Evolutionary conservation across 1,140 invertebrate genomes (phyloP).

Genomic region (Eufriesea mexicana): DNA sequence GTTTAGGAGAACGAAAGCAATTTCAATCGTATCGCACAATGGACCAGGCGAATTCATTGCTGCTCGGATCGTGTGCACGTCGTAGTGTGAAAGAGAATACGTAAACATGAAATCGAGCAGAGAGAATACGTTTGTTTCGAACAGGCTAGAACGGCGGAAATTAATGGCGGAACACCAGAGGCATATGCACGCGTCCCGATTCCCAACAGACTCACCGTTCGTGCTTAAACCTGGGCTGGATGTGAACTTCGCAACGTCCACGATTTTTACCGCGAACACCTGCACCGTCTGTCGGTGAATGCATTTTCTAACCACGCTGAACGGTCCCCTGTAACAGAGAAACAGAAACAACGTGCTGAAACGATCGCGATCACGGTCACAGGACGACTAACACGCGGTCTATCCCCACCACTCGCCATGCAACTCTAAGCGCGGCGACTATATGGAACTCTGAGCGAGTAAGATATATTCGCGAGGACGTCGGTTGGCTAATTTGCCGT

Average conservation of each 20-base stretch:
- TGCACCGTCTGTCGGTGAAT: slow-evolving; percentile 96
- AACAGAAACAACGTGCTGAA: slow-evolving; percentile 7
- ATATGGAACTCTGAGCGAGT: slow-evolving; percentile 6
- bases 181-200: neutral
- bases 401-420: neutral
- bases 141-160: slow-evolving; percentile 25
- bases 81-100: slow-evolving; percentile 25
- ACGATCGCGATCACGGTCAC: slow-evolving; percentile 35
- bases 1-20: slow-evolving; percentile 32
- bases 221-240: slow-evolving; percentile 97
- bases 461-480: slow-evolving; percentile 32
- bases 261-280: slow-evolving; percentile 99
- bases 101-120: slow-evolving; percentile 7
- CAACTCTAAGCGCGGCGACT: slow-evolving; percentile 13
- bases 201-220: slow-evolving; percentile 87
- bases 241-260: slow-evolving; percentile 98
- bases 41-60: slow-evolving; percentile 29
- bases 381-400: neutral
- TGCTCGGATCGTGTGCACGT: slow-evolving; percentile 3
- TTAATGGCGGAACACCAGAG: slow-evolving; percentile 47
- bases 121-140: slow-evolving; percentile 48
- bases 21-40: slow-evolving; percentile 57
- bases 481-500: slow-evolving; percentile 54
- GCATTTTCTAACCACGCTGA: slow-evolving; percentile 97
- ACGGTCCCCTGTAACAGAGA: slow-evolving; percentile 93